Conservation (phyloP, 2,113 vertebrate genomes). For the Limnothrissa miodon region DNA sequence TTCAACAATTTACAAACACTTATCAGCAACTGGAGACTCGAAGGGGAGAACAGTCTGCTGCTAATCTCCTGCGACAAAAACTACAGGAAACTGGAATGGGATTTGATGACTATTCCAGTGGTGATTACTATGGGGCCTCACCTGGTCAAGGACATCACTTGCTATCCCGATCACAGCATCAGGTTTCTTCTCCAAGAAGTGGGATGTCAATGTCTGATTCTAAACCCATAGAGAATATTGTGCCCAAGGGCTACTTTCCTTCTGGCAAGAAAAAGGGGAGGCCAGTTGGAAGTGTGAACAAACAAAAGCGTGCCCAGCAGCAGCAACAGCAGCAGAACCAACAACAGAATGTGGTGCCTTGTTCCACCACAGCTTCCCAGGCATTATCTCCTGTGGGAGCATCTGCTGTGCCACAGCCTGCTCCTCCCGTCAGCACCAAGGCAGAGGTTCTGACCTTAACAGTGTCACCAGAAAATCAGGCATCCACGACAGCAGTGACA, state of each 20-base stretch:
- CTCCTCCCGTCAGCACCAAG: background rate
- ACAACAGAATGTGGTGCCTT: slow-evolving; percentile 51
- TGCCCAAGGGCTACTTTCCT: slow-evolving; percentile 96
- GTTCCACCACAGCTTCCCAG: slow-evolving; percentile 35
- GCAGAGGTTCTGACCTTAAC: slow-evolving; percentile 25
- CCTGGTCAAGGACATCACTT: slow-evolving; percentile 65
- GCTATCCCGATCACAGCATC: slow-evolving; percentile 62
- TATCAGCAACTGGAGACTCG: slow-evolving; percentile 77
- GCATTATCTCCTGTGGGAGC: slow-evolving; percentile 29
- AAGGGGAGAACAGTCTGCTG: slow-evolving; percentile 73
- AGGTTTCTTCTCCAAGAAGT: slow-evolving; percentile 62
- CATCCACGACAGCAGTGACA: slow-evolving; percentile 10
- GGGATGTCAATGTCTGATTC: slow-evolving; percentile 63
- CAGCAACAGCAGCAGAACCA: slow-evolving; percentile 48
- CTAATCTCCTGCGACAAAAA: slow-evolving; percentile 73
- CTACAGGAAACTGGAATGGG: slow-evolving; percentile 72
- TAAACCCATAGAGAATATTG: slow-evolving; percentile 62
- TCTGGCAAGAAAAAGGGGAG: slow-evolving; percentile 98
- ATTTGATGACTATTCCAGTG: slow-evolving; percentile 71
- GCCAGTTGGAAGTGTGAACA: slow-evolving; percentile 96
- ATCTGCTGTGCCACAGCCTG: slow-evolving; percentile 1
- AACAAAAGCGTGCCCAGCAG: slow-evolving; percentile 81
- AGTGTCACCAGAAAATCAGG: slow-evolving; percentile 5
- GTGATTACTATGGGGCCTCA: slow-evolving; percentile 68
- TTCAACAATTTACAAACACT: slow-evolving; percentile 76